Evolutionary conservation across 2,113 vertebrate genomes (phyloP), one percentile per base, ranked within the genome.

Genomic region (Hucho hucho): DNA sequence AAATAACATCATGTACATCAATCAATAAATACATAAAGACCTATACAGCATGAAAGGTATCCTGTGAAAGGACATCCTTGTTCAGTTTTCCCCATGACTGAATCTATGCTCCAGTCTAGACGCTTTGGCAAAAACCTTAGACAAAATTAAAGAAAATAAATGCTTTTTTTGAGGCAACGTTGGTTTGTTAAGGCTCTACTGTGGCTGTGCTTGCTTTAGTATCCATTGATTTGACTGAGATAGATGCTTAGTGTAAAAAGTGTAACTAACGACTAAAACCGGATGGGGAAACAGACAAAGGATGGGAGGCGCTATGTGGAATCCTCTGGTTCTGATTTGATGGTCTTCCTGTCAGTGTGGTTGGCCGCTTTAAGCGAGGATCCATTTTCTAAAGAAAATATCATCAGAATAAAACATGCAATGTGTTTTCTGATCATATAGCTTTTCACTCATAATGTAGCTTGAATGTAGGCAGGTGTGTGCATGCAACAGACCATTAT

Each of bases 151-250:
- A 87, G 58, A 90, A 90, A 89, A 90, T 88, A 87, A 89, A 91
- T 88, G 84, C 87, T 89, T 92, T 90, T 88, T 80, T 94, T 94
- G 96, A 98, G 96, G 97, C 96, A 98, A 95, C 95, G 73, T 92
- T 94, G 96, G 96, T 97, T 95, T 95, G 95, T 96, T 99, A 99
- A 99, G 97, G 97, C 97, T 96, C 92, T 75, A 87, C 93, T 91
- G 91, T 91, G 89, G 92, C 92, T 93, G 93, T 89, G 88, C 91
- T 94, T 93, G 91, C 92, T 94, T 88, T 95, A 94, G 90, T 93
- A 88, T 93, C 92, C 92, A 89, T 85, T 86, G 9, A 43, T 43
- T 43, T 11, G 89, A 90, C 73, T 77, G 91, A 91, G 84, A 80
- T 68, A 86, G 86, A 89, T 88, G 58, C 92, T 92, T 94, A 92